Evolutionary conservation across 2,888 invertebrate genomes (phyloP).

Genomic region (Embidobia sp.): DNA sequence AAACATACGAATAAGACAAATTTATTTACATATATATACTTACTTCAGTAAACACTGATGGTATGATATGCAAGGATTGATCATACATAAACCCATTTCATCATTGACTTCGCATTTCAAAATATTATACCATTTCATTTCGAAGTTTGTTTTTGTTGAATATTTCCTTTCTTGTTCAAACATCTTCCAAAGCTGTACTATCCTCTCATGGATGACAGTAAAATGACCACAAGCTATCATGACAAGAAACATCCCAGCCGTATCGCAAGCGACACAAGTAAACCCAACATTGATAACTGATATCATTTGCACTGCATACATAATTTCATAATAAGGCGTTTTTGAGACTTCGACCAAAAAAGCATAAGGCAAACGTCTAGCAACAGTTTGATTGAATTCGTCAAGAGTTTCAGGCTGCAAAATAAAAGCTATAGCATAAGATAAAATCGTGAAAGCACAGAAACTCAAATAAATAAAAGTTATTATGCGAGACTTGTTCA

Average conservation of each 20-base stretch:
- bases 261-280: constrained; percentile 65
- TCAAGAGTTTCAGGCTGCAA: constrained; percentile 18
- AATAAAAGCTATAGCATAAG: constrained; percentile 46
- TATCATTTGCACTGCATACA: constrained; percentile 60
- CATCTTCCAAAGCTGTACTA: neutral
- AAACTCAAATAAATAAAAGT: constrained; percentile 44
- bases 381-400: constrained; percentile 27
- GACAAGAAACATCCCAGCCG: constrained; percentile 64
- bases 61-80: constrained; percentile 43
- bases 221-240: constrained; percentile 67
- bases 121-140: no score
- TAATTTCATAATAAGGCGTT: constrained; percentile 68
- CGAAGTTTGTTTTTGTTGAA: no score
- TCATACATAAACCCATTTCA: constrained; percentile 3
- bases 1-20: no score
- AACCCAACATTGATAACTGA: constrained; percentile 57
- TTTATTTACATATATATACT: no score
- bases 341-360: constrained; percentile 53
- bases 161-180: neutral
- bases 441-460: constrained; percentile 52
- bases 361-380: constrained; percentile 64
- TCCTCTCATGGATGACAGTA: constrained; percentile 38
- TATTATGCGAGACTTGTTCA: constrained; percentile 36
- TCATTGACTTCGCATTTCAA: neutral
- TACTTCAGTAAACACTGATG: constrained; percentile 65